These are phyloP conservation scores for Bujurquina vittata DNA, from an alignment of 2,113 vertebrate species.

Conservation along the genomic window DNA sequence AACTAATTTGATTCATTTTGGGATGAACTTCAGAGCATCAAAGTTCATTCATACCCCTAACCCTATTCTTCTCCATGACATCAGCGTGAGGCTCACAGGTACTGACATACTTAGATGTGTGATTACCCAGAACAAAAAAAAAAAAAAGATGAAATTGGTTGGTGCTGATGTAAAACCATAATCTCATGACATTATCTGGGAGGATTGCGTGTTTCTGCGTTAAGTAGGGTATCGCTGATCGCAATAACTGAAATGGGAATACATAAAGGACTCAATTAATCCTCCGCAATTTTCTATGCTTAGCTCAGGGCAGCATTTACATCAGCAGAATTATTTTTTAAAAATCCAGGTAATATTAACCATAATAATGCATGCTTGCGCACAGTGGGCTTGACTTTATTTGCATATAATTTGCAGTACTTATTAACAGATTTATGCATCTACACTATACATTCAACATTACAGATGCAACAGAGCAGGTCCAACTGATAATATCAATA, in stretches of 20 bases:
- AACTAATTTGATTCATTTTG: background rate
- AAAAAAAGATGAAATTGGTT: background rate
- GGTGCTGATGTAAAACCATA: background rate
- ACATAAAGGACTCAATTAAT: background rate
- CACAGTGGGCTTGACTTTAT: background rate
- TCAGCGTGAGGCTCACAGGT: background rate
- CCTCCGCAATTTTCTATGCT: background rate
- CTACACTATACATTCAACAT: background rate
- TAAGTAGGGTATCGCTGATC: background rate
- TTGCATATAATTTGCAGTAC: background rate
- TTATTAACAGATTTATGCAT: background rate
- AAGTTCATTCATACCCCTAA: background rate
- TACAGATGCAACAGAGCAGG: background rate
- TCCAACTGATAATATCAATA: background rate
- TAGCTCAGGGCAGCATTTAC: background rate
- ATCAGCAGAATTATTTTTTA: background rate
- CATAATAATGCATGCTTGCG: background rate
- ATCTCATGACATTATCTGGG: background rate
- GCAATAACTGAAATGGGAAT: background rate
- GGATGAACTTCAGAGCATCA: background rate
- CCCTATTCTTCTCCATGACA: background rate
- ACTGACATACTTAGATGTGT: background rate
- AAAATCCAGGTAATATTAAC: background rate
- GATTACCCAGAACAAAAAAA: too few relatives aligned
- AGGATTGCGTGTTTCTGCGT: background rate